phyloP scores from a whole-genome alignment of 2,888 invertebrate species.

The Odontocolon sp. region DNA sequence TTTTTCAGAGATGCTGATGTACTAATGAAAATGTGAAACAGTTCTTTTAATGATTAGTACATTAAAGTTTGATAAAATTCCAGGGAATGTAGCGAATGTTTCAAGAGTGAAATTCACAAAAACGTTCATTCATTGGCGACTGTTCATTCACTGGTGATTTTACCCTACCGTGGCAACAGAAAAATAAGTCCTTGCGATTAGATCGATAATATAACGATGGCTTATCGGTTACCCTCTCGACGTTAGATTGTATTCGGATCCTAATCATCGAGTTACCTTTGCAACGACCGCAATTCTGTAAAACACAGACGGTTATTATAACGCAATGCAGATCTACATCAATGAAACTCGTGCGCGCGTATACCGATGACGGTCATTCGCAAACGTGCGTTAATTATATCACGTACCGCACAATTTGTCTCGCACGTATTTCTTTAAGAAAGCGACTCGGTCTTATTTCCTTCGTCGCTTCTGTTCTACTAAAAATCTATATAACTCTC shows the following conservation, averaged over 20 bases:
- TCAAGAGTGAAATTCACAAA: too few species aligned
- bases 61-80: too few species aligned
- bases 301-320: not conserved
- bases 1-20: too few species aligned
- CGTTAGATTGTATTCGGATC: not conserved
- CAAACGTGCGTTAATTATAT: conserved; percentile 12
- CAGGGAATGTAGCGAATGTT: too few species aligned
- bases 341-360: not conserved
- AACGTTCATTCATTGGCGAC: too few species aligned
- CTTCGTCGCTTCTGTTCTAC: too few species aligned
- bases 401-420: conserved; percentile 3
- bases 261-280: not conserved
- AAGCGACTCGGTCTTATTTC: too few species aligned
- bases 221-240: not conserved
- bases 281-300: conserved; percentile 9
- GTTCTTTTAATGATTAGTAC: too few species aligned
- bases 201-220: not conserved
- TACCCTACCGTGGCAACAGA: too few species aligned
- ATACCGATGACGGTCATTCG: not conserved
- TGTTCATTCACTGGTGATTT: too few species aligned
- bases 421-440: not conserved
- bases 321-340: not conserved
- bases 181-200: not conserved
- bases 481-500: too few species aligned
- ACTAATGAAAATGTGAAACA: too few species aligned